A percentile compares a stretch with the other conserved stretches of the same genome.
phyloP scores from a whole-genome alignment of 2,888 invertebrate genomes.

The Lasioglossum zephyrum region DNA sequence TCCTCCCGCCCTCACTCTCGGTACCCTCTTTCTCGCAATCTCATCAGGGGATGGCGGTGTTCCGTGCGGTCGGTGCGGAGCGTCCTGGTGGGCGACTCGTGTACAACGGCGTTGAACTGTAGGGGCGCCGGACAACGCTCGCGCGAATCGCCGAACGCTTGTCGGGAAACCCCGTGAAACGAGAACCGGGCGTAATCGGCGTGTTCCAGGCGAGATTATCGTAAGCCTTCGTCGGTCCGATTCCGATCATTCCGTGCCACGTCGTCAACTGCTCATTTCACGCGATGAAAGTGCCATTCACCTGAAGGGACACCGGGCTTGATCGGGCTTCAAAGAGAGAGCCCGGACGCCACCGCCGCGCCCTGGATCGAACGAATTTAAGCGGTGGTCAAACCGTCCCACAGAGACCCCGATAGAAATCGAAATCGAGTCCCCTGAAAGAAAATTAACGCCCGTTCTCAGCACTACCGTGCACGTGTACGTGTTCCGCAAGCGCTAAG shows the following conservation, averaged over 20 bases:
- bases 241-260: slow-evolving; percentile 31
- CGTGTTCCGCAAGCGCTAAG: slow-evolving; percentile 17
- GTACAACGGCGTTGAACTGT: not conserved
- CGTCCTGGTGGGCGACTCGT: not conserved
- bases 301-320: slow-evolving; percentile 51
- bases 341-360: not conserved
- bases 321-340: slow-evolving; percentile 61
- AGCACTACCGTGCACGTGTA: not conserved
- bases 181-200: slow-evolving; percentile 52
- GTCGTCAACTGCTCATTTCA: slow-evolving; percentile 49
- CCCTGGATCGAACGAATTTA: slow-evolving; percentile 55
- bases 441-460: slow-evolving; percentile 52
- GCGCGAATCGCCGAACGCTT: slow-evolving; percentile 8
- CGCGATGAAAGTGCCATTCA: slow-evolving; percentile 54
- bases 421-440: slow-evolving; percentile 55
- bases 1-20: not conserved
- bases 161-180: slow-evolving; percentile 23
- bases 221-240: slow-evolving; percentile 48
- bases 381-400: slow-evolving; percentile 43
- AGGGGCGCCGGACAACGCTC: slow-evolving; percentile 1
- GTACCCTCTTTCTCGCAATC: slow-evolving; percentile 28
- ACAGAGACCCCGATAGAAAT: slow-evolving; percentile 28
- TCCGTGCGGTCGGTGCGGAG: not conserved
- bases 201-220: slow-evolving; percentile 55
- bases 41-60: slow-evolving; percentile 28